Percentiles rank a stretch among this genome's conserved stretches.
Evolutionary conservation across 53 echinoderm and acorn worm species (phyloP).

Genomic region (Astropecten irregularis): DNA sequence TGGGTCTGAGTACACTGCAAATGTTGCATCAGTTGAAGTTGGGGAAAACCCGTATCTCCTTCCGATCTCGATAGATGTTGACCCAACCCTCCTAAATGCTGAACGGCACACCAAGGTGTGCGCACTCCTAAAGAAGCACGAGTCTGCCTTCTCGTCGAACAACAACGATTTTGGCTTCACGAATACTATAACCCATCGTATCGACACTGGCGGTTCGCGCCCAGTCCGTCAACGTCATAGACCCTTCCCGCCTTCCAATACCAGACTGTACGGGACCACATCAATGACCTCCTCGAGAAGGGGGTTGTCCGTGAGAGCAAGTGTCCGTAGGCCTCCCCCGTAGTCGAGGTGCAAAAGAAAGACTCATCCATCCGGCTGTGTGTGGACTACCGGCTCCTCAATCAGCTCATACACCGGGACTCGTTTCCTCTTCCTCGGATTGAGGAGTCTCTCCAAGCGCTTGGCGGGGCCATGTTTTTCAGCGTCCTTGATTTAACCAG

Average conservation of each 20-base stretch:
- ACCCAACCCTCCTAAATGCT: not conserved
- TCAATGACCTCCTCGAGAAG: not conserved
- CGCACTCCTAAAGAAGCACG: not conserved
- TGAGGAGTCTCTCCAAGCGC: slow-evolving; percentile 40
- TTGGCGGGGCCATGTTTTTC: slow-evolving; percentile 56
- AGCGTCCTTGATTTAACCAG: slow-evolving; percentile 50
- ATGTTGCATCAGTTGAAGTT: not conserved
- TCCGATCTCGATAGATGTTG: slow-evolving; percentile 4
- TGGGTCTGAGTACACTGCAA: not conserved
- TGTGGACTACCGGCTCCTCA: slow-evolving; percentile 6
- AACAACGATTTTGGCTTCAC: slow-evolving; percentile 22
- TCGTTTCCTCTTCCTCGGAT: too few relatives aligned
- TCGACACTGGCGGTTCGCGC: not conserved
- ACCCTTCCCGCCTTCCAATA: slow-evolving; percentile 20
- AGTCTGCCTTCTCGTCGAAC: not conserved
- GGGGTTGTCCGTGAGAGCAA: not conserved
- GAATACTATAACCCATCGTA: not conserved
- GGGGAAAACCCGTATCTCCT: not conserved
- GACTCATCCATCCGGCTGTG: not conserved
- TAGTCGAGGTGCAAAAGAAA: slow-evolving; percentile 1
- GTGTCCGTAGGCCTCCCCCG: slow-evolving; percentile 42
- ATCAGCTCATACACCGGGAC: not conserved
- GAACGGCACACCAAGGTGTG: not conserved
- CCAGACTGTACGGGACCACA: not conserved
- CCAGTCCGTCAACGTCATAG: not conserved